phyloP scores from a whole-genome alignment of 2,113 vertebrate genomes.

The Naja naja region DNA sequence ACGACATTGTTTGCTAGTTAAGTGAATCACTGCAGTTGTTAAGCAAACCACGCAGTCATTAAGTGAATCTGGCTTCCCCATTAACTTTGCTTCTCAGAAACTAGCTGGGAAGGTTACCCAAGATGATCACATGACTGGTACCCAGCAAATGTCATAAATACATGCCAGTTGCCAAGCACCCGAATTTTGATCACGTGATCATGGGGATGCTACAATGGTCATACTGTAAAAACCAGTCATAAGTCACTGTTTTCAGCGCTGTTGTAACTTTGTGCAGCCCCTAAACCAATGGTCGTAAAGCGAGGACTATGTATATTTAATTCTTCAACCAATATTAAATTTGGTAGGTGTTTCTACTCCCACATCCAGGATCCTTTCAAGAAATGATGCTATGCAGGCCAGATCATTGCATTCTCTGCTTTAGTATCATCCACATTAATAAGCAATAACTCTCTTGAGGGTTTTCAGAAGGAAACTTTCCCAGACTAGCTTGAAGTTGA shows the following conservation, averaged over 20 bases:
- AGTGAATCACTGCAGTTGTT: neutral
- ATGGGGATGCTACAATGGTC: neutral
- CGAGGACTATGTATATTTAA: neutral
- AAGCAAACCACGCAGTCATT: neutral
- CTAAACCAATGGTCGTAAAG: neutral
- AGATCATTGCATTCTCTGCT: neutral
- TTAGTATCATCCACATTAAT: neutral
- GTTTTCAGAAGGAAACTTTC: neutral
- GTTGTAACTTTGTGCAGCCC: neutral
- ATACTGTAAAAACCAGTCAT: neutral
- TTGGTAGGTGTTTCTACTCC: neutral
- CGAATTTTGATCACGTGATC: neutral
- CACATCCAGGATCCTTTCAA: neutral
- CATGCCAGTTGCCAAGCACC: neutral
- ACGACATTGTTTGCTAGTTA: neutral
- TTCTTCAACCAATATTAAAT: neutral
- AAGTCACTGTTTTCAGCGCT: neutral
- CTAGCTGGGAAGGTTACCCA: neutral
- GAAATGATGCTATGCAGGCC: neutral
- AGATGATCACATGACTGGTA: neutral
- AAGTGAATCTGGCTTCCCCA: neutral
- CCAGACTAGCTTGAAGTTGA: too few species aligned
- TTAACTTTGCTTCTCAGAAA: neutral
- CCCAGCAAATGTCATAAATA: neutral
- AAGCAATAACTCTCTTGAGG: neutral